Percentiles rank a stretch among this genome's conserved stretches.
phyloP scores from a whole-genome alignment of 1,140 invertebrate genomes.

The Nasonia vitripennis region DNA sequence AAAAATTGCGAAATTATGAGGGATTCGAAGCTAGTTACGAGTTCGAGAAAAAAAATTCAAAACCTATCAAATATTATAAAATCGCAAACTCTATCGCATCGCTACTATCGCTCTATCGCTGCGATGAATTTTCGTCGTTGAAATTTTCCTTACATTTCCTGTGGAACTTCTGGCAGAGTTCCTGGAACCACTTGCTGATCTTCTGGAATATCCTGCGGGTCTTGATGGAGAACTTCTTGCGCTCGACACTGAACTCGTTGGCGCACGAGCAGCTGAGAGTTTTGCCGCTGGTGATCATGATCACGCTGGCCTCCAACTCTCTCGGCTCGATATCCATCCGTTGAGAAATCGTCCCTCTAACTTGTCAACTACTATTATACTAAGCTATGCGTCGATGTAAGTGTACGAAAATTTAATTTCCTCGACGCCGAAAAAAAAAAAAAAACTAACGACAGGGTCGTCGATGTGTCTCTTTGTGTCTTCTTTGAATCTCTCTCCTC shows the following conservation, averaged over 20 bases:
- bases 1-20: too few relatives aligned
- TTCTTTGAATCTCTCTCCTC: not conserved
- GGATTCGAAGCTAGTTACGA: too few relatives aligned
- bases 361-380: too few relatives aligned
- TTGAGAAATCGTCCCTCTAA: not conserved
- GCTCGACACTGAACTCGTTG: conserved; percentile 25
- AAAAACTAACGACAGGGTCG: not conserved
- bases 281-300: conserved; percentile 23
- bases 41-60: too few relatives aligned
- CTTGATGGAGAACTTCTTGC: conserved; percentile 56
- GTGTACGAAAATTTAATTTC: too few relatives aligned
- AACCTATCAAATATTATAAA: too few relatives aligned
- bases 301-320: not conserved
- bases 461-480: not conserved
- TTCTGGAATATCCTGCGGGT: conserved; percentile 59
- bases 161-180: conserved; percentile 60
- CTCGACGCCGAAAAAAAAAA: not conserved
- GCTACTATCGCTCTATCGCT: too few relatives aligned
- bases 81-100: too few relatives aligned
- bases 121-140: too few relatives aligned
- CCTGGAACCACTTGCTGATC: conserved; percentile 66
- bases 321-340: not conserved
- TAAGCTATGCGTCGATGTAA: too few relatives aligned
- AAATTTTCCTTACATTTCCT: conserved; percentile 39
- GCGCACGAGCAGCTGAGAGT: conserved; percentile 55